Conservation (phyloP, 2,113 vertebrate species). For the Setophaga petechia region DNA sequence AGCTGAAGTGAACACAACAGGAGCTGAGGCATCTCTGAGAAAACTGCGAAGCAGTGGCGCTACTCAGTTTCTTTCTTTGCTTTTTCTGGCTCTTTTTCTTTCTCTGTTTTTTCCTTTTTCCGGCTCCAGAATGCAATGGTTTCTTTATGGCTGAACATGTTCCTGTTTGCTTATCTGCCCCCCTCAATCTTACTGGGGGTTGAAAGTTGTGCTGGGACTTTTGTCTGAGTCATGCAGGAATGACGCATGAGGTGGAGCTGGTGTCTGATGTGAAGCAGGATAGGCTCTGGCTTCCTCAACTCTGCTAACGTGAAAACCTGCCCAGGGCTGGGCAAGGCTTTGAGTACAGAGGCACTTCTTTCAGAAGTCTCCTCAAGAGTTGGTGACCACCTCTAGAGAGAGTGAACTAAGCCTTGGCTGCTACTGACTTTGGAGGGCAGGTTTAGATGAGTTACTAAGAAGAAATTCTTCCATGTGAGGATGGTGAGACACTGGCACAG, state of each 20-base stretch:
- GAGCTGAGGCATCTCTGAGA: background rate
- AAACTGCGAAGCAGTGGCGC: fast-evolving
- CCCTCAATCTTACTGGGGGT: background rate
- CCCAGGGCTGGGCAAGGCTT: background rate
- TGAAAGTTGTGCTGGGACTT: constrained; percentile 10
- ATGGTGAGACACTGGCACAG: background rate
- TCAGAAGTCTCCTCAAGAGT: background rate
- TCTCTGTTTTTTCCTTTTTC: background rate
- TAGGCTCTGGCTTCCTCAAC: background rate
- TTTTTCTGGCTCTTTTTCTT: background rate
- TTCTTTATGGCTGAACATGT: background rate
- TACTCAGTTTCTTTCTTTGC: background rate
- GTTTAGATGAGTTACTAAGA: background rate
- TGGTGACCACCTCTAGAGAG: background rate
- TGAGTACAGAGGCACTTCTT: background rate
- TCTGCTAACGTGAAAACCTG: background rate
- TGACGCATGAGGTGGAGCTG: background rate
- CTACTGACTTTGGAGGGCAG: background rate
- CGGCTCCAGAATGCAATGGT: background rate
- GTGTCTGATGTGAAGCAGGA: background rate
- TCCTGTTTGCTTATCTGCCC: constrained; percentile 7
- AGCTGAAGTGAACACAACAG: background rate
- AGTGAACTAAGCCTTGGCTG: background rate
- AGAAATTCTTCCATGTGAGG: background rate
- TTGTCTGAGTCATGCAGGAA: constrained; percentile 11